Percentiles rank a stretch among this genome's conserved stretches.
Evolutionary conservation across 2,113 vertebrate species (phyloP).

Genomic region (Mirounga angustirostris): DNA sequence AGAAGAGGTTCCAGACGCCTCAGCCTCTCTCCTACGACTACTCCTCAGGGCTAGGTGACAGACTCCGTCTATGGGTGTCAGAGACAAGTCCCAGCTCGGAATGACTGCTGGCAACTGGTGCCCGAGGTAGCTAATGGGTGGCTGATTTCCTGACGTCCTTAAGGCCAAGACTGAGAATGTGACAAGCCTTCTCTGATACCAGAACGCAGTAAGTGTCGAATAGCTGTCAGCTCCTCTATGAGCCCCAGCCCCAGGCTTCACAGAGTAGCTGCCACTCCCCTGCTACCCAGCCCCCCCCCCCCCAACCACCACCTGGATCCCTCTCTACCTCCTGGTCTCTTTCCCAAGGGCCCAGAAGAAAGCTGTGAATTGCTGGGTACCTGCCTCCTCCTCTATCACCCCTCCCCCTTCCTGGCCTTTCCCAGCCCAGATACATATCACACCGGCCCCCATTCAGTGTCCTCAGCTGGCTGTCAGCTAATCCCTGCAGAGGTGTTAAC

Average conservation of each 20-base stretch:
- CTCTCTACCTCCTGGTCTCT: not conserved
- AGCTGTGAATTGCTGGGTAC: not conserved
- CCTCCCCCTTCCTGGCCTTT: not conserved
- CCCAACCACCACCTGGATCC: not conserved
- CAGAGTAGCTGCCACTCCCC: not conserved
- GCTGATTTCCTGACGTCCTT: slow-evolving; percentile 34
- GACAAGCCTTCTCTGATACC: not conserved
- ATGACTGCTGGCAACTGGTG: slow-evolving; percentile 15
- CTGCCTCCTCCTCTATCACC: not conserved
- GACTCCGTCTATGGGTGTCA: not conserved
- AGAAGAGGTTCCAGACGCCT: not conserved
- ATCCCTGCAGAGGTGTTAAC: slow-evolving; percentile 71
- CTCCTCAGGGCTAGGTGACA: not conserved
- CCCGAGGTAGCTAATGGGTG: not conserved
- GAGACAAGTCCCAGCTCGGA: not conserved
- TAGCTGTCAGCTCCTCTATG: not conserved
- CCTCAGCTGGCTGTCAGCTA: slow-evolving; percentile 66
- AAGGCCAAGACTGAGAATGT: not conserved
- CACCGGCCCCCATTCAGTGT: not conserved
- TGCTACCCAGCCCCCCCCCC: not conserved
- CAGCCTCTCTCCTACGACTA: not conserved
- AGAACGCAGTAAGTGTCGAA: not conserved
- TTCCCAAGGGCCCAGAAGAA: not conserved
- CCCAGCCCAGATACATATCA: not conserved
- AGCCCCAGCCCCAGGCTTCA: not conserved